Evolutionary conservation across 2,113 vertebrate species (phyloP), one percentile per base, ranked within the genome.

Genomic region (Pelecanoides urinatrix): DNA sequence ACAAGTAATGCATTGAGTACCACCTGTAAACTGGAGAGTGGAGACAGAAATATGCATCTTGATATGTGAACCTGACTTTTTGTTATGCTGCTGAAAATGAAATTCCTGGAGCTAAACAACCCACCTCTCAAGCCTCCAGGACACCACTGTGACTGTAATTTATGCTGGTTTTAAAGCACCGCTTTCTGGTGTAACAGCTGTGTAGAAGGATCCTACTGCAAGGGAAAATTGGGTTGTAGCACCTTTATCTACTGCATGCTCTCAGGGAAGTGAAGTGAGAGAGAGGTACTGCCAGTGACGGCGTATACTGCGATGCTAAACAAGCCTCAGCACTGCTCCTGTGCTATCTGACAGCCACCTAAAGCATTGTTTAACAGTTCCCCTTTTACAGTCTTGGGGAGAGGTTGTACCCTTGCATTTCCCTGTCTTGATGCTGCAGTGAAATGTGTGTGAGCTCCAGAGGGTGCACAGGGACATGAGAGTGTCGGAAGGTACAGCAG

Each of bases 291-390:
- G 5, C 5, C 34, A 32, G 50, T 25, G 34, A 13, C 2, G 2
- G n/a, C 3, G 0, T 36, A 14, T 25, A 5, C 11, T 38, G 34
- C 0, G 5, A 42, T 42, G 38, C 32, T 76, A 52, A 84, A 4
- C 56, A 86, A 80, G 21, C 49, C 21, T 65, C 0, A 0, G 42
- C 50, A 6, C 16, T 45, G 20, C 32, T 63, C 10, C 44, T 70
- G 55, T 30, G 47, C 55, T 78, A 2, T 74, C 59, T 95, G 32
- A 21, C 32, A 65, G 53, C 32, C 78, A 36, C 65, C 32, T 67
- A 20, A 36, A 58, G 7, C 3, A 0, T 23, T 79, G 32, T 59
- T 79, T 55, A 80, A 63, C 4, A 19, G 22, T 26, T 87, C 40
- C 20, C 63, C 25, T 92, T 88, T 93, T 66, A 56, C 0, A 0